Base-by-base conservation (phyloP, 1,140 invertebrate genomes). In the Lycorma delicatula region DNA sequence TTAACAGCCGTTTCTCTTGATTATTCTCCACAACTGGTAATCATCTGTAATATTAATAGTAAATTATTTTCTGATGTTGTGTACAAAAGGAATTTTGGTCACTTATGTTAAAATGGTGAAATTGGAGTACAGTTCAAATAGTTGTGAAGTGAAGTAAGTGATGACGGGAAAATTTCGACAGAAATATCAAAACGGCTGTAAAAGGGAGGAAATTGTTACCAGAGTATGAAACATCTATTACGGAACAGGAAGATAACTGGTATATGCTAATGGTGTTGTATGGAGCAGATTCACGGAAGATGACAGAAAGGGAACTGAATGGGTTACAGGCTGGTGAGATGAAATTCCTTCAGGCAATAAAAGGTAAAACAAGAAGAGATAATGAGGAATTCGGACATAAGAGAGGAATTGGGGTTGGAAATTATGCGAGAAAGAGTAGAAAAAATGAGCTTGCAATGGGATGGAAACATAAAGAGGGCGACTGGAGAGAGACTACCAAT, bases 341-440 rank as follows among this genome's bases (percentile, higher is more conserved):
- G 41, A 44, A 22, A 22, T 44, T 44, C 41, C 41, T 44, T 22
- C 18, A 22, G 41, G 41, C 41, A 44, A 44, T 44, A 44, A 44
- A 44, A 22, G 41, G 5, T 5, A 44, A 44, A 22, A 44, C 41
- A 44, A 16, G 41, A 6, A 44, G 41, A 16, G 41, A 44, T 22
- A 44, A 22, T 44, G 5, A 44, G 41, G 11, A 44, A 44, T 44
- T 16, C 6, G 41, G 41, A 44, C 23, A 44, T 44, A 3, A 44
- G 41, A 44, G 23, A 22, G 23, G 41, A 44, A 44, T 16, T 44
- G 41, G 23, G 23, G 5, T 20, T 44, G 41, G n/a, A 9, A 18
- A 44, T 16, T 16, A 44, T 44, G 23, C 18, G 41, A 9, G 41
- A 16, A 16, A 44, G 23, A 22, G 13, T 44, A 3, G 41, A 44